These are phyloP conservation scores for Anolis carolinensis DNA, from an alignment of 2,113 vertebrate species.

Conservation along the genomic window DNA sequence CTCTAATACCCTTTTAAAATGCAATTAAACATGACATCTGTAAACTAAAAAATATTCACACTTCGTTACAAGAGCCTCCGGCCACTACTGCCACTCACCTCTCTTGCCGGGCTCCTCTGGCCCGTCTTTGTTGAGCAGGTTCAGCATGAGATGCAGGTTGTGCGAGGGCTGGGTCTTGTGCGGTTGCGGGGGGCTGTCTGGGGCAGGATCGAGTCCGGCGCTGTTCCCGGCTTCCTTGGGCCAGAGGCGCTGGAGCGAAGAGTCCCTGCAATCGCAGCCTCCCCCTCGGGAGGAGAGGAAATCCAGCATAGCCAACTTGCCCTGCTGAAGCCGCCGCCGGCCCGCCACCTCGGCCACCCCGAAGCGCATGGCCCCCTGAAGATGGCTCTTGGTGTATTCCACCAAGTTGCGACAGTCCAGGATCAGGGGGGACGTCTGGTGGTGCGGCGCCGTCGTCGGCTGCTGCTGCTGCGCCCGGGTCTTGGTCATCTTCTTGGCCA, in stretches of 20 bases:
- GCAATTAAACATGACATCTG: too few relatives aligned
- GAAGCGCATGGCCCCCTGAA: conserved; percentile 43
- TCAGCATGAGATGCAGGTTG: conserved; percentile 80
- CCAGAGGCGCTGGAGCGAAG: conserved; percentile 77
- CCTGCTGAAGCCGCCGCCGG: conserved; percentile 77
- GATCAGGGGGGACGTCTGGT: conserved; percentile 64
- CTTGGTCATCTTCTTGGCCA: conserved; percentile 82
- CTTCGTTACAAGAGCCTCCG: too few relatives aligned
- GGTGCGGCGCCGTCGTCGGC: conserved; percentile 19
- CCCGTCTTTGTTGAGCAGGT: conserved; percentile 78
- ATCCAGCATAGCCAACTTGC: conserved; percentile 80
- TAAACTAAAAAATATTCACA: too few relatives aligned
- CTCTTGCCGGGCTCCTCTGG: conserved; percentile 70
- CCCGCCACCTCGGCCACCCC: conserved; percentile 69
- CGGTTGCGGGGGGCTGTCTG: neutral
- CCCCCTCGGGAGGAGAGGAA: conserved; percentile 74
- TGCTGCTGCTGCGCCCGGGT: conserved; percentile 68
- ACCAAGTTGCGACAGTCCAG: conserved; percentile 83
- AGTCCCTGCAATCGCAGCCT: conserved; percentile 50
- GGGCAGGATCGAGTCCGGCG: conserved; percentile 53
- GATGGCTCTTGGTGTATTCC: conserved; percentile 73
- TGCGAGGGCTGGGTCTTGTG: conserved; percentile 69
- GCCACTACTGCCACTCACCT: too few relatives aligned
- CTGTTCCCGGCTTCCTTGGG: conserved; percentile 60
- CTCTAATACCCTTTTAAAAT: too few relatives aligned